A percentile compares a stretch with the other conserved stretches of the same genome.
phyloP scores from a whole-genome alignment of 1,140 invertebrate species.

The Trigoniulus corallinus region DNA sequence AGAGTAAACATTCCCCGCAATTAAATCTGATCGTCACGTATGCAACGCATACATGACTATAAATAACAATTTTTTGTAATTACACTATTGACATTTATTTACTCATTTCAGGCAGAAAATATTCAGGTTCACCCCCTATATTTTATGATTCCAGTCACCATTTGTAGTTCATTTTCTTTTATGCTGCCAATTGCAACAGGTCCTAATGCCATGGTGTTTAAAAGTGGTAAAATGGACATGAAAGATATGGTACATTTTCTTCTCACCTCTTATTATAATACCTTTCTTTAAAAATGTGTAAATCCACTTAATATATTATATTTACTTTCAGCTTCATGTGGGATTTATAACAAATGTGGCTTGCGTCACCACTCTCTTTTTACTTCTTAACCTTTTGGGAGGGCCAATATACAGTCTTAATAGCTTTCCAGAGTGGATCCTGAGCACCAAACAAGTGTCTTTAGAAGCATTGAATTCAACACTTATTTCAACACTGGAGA shows the following conservation, averaged over 20 bases:
- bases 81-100: neutral
- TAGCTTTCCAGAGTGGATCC: neutral
- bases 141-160: neutral
- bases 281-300: neutral
- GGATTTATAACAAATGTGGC: neutral
- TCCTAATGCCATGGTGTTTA: neutral
- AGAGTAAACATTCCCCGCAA: neutral
- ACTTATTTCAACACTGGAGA: too few relatives aligned
- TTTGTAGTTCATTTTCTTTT: neutral
- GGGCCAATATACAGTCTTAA: neutral
- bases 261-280: neutral
- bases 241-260: neutral
- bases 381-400: neutral
- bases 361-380: neutral
- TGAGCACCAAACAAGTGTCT: too few relatives aligned
- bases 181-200: neutral
- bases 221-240: neutral
- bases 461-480: too few relatives aligned
- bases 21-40: neutral
- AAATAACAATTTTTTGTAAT: too few relatives aligned
- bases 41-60: too few relatives aligned
- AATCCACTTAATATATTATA: neutral
- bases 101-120: neutral
- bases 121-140: neutral
- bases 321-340: neutral